Evolutionary conservation across 2,888 invertebrate species (phyloP), one percentile per base, ranked within the genome.

Genomic region (Sphecodes monilicornis): DNA sequence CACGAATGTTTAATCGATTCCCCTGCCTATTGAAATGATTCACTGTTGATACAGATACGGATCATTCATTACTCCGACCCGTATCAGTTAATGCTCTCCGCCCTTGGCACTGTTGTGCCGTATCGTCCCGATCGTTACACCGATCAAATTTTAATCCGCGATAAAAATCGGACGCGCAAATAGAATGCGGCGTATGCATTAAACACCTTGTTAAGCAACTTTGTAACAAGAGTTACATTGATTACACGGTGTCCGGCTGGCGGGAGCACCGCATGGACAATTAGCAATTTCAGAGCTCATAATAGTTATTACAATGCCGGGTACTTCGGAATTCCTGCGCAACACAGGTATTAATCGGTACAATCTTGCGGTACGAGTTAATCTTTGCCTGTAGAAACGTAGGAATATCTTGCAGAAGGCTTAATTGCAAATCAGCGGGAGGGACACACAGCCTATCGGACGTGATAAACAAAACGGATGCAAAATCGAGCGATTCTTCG

Each of bases 351-450:
- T 32, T 68, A 32, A 77, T 78, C 60, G 29, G 26, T 26, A 32
- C 54, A 22, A 76, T 69, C 69, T 36, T 39, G 10, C 16, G 29
- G 54, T 66, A 77, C 50, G 41, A 41, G 77, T 71, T 77, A 77
- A 78, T 78, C 60, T 78, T 60, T 18, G 41, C 32, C 46, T 0
- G 26, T 18, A 72, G 71, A 29, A 43, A 32, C 29, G 13, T n/a
- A 43, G 26, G 43, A 60, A 72, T 46, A 60, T 60, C 43, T 43
- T 5, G 72, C 13, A 16, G n/a, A 8, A 46, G n/a, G 18, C 18
- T 60, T 72, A 78, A 78, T 72, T 78, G 60, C 72, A 22, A 54
- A 43, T 78, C 60, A 50, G 39, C 43, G 54, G 41, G 22, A 68
- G n/a, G 36, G n/a, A 54, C 36, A 54, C 3, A 22, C 54, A 6